Evolutionary conservation across 2,888 invertebrate species (phyloP).

Genomic region (Drosophila putrida): DNA sequence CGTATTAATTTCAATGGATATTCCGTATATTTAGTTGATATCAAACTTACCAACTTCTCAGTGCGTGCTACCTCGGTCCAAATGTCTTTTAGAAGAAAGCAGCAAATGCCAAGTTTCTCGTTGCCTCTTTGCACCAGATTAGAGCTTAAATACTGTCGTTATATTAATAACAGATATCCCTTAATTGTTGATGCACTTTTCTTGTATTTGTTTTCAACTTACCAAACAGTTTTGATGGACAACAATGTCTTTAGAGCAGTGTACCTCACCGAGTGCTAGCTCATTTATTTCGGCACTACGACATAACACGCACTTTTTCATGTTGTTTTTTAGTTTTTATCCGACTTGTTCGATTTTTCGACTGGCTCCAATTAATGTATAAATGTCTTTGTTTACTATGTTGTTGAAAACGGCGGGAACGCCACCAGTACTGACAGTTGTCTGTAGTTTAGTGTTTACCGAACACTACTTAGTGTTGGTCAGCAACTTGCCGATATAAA

Average conservation of each 20-base stretch:
- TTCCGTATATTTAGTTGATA: too few relatives aligned
- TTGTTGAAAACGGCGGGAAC: not conserved
- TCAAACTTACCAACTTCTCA: slow-evolving; percentile 87
- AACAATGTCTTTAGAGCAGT: slow-evolving; percentile 85
- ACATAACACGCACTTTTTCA: slow-evolving; percentile 51
- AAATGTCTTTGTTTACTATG: not conserved
- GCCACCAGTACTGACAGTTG: not conserved
- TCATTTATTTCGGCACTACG: slow-evolving; percentile 4
- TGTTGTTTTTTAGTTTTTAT: not conserved
- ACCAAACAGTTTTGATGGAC: slow-evolving; percentile 93
- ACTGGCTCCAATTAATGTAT: not conserved
- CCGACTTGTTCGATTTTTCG: not conserved
- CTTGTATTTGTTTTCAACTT: slow-evolving; percentile 83
- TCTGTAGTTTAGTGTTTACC: too few relatives aligned
- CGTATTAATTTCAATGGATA: too few relatives aligned
- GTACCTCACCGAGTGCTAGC: slow-evolving; percentile 19
- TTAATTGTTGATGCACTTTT: not conserved
- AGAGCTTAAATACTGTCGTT: slow-evolving; percentile 89
- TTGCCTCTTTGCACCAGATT: slow-evolving; percentile 89
- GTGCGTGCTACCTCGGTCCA: slow-evolving; percentile 88
- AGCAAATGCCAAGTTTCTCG: slow-evolving; percentile 90
- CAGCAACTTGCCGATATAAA: too few relatives aligned
- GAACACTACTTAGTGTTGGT: too few relatives aligned
- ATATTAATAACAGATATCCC: not conserved
- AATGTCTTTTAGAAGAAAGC: slow-evolving; percentile 91